Base-by-base conservation (phyloP, 64 coral and sea anemone species). In the Montipora efflorescens region DNA sequence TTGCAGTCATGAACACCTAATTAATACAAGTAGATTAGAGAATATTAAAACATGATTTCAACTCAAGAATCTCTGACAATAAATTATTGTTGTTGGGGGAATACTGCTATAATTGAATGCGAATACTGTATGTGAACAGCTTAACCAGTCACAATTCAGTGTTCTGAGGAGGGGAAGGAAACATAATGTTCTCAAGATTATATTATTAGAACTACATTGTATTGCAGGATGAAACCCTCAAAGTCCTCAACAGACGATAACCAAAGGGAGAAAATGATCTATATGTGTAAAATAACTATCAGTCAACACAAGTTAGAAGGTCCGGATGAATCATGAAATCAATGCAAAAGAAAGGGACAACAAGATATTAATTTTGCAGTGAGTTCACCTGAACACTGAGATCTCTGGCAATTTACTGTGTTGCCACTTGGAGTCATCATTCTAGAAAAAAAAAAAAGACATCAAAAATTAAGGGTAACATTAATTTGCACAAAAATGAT, bases 1-100 rank as follows among this genome's bases (percentile, higher is more conserved):
- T 80, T 25, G 97, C 81, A 49, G 94, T 94, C 89, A 99, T 99
- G 78, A 99, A 80, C 7, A 99, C 89, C 91, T 95, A 46, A 28
- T 28, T 28, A 28, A 1, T n/a, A 64, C 49, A 74, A 43, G 23
- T 7, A 10, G 4, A 23, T 11, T 71, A 72, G 16, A 4, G 67
- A 77, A 67, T 59, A 69, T n/a, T 49, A 11, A 7, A 20, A 74
- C 53, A 28, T 55, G 15, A 64, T 64, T 11, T 12, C 8, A 64
- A 64, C 0, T 11, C 13, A 12, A 12, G 14, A 15, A 64, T 55
- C 52, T 55, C 9, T 5, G 9, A 28, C 25, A 28, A 28, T 28
- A 28, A 28, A 28, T 28, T 28, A 28, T 28, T 28, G 25, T 28
- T 28, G 25, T 28, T 28, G 25, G 25, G 25, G 25, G 25, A 28